Conservation (phyloP, 2,888 invertebrate species). For the Scrobipalpa costella region DNA sequence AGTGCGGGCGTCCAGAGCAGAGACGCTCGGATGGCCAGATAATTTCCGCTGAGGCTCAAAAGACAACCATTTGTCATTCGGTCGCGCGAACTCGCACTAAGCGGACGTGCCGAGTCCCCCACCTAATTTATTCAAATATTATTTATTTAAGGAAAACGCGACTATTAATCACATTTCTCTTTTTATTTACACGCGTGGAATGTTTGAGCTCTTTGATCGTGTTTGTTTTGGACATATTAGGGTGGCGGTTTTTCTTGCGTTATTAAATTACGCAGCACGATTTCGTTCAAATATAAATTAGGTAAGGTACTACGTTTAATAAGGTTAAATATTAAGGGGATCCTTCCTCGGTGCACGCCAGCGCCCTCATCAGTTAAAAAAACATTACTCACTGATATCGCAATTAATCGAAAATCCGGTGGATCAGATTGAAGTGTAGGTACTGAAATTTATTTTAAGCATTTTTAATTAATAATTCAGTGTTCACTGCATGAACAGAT, state of each 20-base stretch:
- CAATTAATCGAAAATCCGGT: too few relatives aligned
- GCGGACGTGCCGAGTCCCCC: constrained; percentile 68
- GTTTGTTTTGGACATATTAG: constrained; percentile 64
- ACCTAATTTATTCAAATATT: constrained; percentile 80
- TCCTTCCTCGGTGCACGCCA: too few relatives aligned
- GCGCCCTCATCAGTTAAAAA: too few relatives aligned
- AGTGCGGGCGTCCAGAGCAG: constrained; percentile 71
- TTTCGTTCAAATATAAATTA: constrained; percentile 24
- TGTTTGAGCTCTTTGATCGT: constrained; percentile 70
- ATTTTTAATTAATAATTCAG: too few relatives aligned
- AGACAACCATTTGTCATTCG: constrained; percentile 78
- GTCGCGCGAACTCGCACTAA: constrained; percentile 68
- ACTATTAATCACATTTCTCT: constrained; percentile 78
- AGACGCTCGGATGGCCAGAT: constrained; percentile 77
- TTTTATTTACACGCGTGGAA: constrained; percentile 75
- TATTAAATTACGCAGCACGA: constrained; percentile 33
- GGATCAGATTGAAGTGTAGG: too few relatives aligned
- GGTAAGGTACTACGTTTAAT: constrained; percentile 26
- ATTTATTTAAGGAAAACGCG: constrained; percentile 80
- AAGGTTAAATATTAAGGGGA: constrained; percentile 13
- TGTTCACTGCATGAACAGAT: too few relatives aligned
- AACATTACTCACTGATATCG: too few relatives aligned
- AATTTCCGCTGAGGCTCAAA: constrained; percentile 80
- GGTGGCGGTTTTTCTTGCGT: constrained; percentile 48
- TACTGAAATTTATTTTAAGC: too few relatives aligned